Conservation (phyloP, 2,888 invertebrate genomes). For the Tetanocera ferruginea region DNA sequence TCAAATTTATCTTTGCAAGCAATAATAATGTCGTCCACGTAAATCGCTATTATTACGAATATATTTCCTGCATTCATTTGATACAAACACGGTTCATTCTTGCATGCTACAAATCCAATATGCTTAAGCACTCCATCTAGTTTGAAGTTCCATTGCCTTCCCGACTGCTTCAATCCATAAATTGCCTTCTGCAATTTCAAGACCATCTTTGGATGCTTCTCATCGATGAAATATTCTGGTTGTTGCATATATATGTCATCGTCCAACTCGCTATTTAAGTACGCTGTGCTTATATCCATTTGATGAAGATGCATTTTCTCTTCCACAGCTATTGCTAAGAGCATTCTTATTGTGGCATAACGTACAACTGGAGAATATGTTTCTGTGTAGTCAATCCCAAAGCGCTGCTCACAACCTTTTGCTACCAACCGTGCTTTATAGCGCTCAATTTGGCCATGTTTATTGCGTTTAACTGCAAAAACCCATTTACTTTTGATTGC, state of each 20-base stretch:
- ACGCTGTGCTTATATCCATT: constrained; percentile 44
- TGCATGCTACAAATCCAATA: constrained; percentile 39
- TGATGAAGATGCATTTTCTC: constrained; percentile 35
- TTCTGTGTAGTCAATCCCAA: constrained; percentile 42
- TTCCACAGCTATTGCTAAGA: constrained; percentile 39
- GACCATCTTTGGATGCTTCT: constrained; percentile 27
- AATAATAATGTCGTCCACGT: constrained; percentile 10
- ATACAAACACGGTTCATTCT: constrained; percentile 42
- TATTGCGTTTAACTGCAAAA: constrained; percentile 37
- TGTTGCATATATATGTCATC: constrained; percentile 44
- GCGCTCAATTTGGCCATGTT: constrained; percentile 41
- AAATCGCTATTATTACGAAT: constrained; percentile 35
- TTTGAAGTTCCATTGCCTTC: constrained; percentile 45
- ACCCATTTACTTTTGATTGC: constrained; percentile 45
- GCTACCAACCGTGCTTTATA: constrained; percentile 47
- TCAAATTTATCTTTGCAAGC: constrained; percentile 30
- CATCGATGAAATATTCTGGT: constrained; percentile 40
- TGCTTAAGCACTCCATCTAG: constrained; percentile 39
- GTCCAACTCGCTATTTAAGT: constrained; percentile 43
- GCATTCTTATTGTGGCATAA: constrained; percentile 30
- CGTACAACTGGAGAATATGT: constrained; percentile 37
- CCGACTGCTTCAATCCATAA: constrained; percentile 51
- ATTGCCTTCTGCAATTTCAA: constrained; percentile 46
- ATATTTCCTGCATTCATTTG: constrained; percentile 7
- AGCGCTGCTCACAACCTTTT: constrained; percentile 39